Percentiles rank a stretch among this genome's conserved stretches.
phyloP scores from a whole-genome alignment of 2,888 invertebrate species.

The Phanerotoma sp. region DNA sequence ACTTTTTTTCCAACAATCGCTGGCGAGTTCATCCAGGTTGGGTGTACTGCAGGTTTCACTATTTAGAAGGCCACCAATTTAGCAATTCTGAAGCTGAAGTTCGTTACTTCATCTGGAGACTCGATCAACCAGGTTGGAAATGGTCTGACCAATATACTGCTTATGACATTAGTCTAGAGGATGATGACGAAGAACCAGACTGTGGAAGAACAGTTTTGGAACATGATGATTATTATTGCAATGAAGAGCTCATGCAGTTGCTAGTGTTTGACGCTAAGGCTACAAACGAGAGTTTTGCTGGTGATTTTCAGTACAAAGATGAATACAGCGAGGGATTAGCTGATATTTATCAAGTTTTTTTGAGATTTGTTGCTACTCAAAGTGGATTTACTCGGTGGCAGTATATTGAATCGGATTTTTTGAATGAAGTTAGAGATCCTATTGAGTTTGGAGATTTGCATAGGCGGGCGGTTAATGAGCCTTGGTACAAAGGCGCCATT shows the following conservation, averaged over 20 bases:
- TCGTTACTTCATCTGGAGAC: conserved; percentile 71
- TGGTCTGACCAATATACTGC: conserved; percentile 67
- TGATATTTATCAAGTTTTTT: conserved; percentile 69
- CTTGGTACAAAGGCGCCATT: conserved; percentile 90
- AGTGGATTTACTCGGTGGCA: conserved; percentile 90
- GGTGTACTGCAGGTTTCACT: conserved; percentile 88
- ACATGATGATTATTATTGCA: conserved; percentile 78
- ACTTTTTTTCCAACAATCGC: conserved; percentile 71
- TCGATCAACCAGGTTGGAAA: conserved; percentile 63
- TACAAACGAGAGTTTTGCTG: conserved; percentile 61
- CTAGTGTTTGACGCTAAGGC: conserved; percentile 85
- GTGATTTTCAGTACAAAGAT: conserved; percentile 49
- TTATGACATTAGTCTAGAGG: conserved; percentile 39
- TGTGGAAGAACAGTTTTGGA: conserved; percentile 67
- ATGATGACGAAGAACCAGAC: conserved; percentile 50
- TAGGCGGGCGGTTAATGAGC: conserved; percentile 79
- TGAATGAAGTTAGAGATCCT: conserved; percentile 29
- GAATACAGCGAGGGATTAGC: conserved; percentile 63
- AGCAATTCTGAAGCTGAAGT: conserved; percentile 74
- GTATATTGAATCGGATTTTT: conserved; percentile 36
- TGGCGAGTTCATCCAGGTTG: conserved; percentile 86
- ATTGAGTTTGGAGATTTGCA: conserved; percentile 76
- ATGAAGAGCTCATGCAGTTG: conserved; percentile 80
- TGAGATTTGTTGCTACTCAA: conserved; percentile 84
- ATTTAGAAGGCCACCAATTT: conserved; percentile 75